phyloP scores from a whole-genome alignment of 2,113 vertebrate genomes.

The Callocephalon fimbriatum region DNA sequence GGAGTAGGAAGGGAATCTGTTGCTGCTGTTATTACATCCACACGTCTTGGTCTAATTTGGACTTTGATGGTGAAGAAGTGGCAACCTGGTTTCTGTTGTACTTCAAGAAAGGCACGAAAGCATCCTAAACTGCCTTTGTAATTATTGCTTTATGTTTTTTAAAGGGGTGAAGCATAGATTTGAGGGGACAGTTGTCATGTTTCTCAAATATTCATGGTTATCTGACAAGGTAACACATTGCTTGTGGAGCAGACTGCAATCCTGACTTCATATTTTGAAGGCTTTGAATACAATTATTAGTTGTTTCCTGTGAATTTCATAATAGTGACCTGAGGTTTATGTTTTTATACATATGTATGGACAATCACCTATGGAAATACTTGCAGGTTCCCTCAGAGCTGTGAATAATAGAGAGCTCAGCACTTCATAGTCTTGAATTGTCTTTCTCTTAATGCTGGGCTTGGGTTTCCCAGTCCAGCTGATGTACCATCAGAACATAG shows the following conservation, averaged over 20 bases:
- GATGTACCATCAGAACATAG: neutral
- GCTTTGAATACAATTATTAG: neutral
- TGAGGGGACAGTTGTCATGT: neutral
- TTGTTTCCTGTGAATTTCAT: neutral
- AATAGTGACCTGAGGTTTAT: neutral
- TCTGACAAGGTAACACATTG: neutral
- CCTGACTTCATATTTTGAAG: neutral
- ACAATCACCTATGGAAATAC: neutral
- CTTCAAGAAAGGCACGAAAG: neutral
- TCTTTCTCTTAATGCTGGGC: neutral
- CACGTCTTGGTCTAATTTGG: slow-evolving; percentile 46
- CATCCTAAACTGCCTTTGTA: neutral
- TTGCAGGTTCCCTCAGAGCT: neutral
- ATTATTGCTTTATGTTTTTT: neutral
- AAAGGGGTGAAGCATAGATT: neutral
- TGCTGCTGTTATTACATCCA: slow-evolving; percentile 49
- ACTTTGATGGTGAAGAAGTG: neutral
- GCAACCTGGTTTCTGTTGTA: neutral
- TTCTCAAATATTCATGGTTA: neutral
- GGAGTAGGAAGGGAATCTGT: slow-evolving; percentile 54
- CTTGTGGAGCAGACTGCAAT: neutral
- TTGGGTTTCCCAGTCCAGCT: neutral
- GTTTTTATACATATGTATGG: fast-evolving
- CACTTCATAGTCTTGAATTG: neutral
- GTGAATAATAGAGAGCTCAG: neutral